A percentile compares a stretch with the other conserved stretches of the same genome.
phyloP scores from a whole-genome alignment of 2,888 invertebrate genomes.

The Hyppa rectilinea region DNA sequence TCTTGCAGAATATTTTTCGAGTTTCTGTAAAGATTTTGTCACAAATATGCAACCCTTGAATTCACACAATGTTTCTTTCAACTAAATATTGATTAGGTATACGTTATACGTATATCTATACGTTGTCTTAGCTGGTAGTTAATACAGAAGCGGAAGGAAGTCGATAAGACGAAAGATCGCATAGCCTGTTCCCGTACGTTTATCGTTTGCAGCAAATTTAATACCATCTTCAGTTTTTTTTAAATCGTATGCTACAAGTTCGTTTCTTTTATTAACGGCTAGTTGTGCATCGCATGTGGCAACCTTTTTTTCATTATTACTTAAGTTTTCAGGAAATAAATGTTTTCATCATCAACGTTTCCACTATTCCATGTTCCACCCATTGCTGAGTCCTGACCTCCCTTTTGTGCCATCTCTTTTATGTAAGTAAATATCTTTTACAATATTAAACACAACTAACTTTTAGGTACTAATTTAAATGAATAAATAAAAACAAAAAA shows the following conservation, averaged over 20 bases:
- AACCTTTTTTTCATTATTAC: neutral
- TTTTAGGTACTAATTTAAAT: too few relatives aligned
- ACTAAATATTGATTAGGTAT: neutral
- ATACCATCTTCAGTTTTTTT: neutral
- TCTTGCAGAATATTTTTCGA: conserved; percentile 29
- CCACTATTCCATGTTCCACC: neutral
- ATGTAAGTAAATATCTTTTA: too few relatives aligned
- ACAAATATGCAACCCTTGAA: too few relatives aligned
- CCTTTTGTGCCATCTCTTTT: neutral
- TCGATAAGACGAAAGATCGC: neutral
- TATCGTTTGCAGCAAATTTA: neutral
- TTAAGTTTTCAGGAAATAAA: neutral
- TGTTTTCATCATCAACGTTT: neutral
- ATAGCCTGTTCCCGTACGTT: too few relatives aligned
- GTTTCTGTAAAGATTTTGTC: neutral
- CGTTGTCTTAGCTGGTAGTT: neutral
- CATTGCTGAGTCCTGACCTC: neutral
- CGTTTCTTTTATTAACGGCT: neutral
- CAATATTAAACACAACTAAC: too few relatives aligned
- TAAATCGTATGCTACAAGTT: neutral
- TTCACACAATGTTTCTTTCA: neutral
- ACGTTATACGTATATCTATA: neutral
- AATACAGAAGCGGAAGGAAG: neutral
- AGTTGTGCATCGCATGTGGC: neutral
- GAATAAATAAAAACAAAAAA: too few relatives aligned